Evolutionary conservation across 2,888 invertebrate species (phyloP).

Genomic region (Marronus borbonicus): DNA sequence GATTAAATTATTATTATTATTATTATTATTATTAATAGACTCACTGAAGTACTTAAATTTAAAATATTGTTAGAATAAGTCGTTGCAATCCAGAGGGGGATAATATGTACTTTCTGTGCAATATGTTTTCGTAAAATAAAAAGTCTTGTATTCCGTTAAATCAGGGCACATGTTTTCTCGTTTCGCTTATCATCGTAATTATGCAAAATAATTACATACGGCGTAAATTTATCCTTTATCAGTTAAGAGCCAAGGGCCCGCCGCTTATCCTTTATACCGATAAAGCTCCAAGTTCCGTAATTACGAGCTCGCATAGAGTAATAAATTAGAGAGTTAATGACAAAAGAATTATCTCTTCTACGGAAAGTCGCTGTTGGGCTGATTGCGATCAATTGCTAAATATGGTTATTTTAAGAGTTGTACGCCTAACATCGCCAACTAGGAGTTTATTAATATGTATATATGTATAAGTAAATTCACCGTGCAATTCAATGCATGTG

Average conservation of each 20-base stretch:
- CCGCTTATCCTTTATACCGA: constrained; percentile 45
- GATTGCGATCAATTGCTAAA: constrained; percentile 41
- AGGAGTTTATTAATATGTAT: too few relatives aligned
- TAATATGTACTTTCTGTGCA: too few relatives aligned
- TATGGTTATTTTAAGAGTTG: constrained; percentile 25
- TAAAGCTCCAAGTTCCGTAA: constrained; percentile 51
- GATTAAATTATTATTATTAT: too few relatives aligned
- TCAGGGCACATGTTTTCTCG: constrained; percentile 8
- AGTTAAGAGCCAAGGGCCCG: constrained; percentile 24
- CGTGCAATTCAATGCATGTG: too few relatives aligned
- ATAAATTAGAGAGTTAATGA: constrained; percentile 52
- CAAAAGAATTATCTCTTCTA: constrained; percentile 48
- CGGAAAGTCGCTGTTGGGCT: constrained; percentile 24
- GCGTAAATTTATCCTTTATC: constrained; percentile 43
- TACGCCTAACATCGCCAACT: background rate
- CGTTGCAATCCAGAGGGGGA: too few relatives aligned
- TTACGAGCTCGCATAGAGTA: constrained; percentile 43
- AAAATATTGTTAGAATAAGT: too few relatives aligned
- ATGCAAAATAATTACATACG: constrained; percentile 39
- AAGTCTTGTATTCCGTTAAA: too few relatives aligned
- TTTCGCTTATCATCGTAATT: constrained; percentile 37
- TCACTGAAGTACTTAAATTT: too few relatives aligned
- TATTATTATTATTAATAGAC: too few relatives aligned
- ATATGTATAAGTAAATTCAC: too few relatives aligned
- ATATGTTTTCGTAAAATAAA: too few relatives aligned